These are phyloP conservation scores for Pogonocichla stellata DNA, from an alignment of 2,113 vertebrate genomes.

Conservation along the genomic window DNA sequence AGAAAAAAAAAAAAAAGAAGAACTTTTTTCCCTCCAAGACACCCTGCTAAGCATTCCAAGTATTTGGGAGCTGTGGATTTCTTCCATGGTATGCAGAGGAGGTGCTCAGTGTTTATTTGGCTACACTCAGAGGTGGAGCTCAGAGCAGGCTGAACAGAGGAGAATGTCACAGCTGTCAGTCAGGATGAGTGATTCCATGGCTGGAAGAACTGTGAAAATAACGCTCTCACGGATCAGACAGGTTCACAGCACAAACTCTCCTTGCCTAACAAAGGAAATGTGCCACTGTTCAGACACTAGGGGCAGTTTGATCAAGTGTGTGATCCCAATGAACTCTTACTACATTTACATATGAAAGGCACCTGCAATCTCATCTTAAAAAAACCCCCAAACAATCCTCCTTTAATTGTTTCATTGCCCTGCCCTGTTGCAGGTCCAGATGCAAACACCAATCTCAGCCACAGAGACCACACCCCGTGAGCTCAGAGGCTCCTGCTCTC, in stretches of 20 bases:
- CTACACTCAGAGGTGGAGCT: neutral
- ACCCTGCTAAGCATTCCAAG: neutral
- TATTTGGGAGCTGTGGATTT: neutral
- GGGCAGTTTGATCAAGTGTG: neutral
- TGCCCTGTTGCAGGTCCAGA: neutral
- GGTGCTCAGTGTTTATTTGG: neutral
- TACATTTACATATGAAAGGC: neutral
- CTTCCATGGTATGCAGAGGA: neutral
- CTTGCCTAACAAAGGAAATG: neutral
- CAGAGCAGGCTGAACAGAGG: neutral
- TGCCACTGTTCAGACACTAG: neutral
- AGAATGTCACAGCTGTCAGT: neutral
- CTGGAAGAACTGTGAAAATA: neutral
- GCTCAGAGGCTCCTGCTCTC: neutral
- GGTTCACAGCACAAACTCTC: neutral
- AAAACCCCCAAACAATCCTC: neutral
- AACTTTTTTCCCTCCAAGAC: fast-evolving
- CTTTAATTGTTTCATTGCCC: neutral
- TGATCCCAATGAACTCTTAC: neutral
- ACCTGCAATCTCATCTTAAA: neutral
- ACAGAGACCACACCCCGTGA: neutral
- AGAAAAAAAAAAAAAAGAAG: too few species aligned
- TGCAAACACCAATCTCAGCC: neutral
- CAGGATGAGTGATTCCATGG: fast-evolving
- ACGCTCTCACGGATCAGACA: neutral